Conservation (phyloP, 2,797 vertebrate genomes). For the Nyctibius grandis region DNA sequence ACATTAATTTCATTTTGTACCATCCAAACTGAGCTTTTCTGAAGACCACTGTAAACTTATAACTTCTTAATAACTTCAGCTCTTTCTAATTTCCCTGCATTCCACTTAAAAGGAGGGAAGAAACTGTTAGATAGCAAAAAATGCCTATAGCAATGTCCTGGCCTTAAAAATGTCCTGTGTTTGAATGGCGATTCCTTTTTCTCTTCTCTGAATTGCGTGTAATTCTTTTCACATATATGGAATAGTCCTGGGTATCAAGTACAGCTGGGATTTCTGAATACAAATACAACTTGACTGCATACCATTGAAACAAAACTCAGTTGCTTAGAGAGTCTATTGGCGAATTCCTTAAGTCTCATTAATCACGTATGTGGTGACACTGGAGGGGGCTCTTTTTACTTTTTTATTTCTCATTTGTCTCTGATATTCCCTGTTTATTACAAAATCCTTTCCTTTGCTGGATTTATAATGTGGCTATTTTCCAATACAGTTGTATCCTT, state of each 20-base stretch:
- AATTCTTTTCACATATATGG: conserved; percentile 58
- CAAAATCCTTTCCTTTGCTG: conserved; percentile 60
- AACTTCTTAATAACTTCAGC: background rate
- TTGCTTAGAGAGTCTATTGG: conserved; percentile 71
- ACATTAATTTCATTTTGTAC: background rate
- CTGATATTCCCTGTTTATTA: conserved; percentile 66
- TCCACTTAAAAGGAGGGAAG: background rate
- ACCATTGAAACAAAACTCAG: conserved; percentile 57
- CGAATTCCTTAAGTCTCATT: conserved; percentile 69
- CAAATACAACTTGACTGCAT: conserved; percentile 66
- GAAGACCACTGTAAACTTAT: background rate
- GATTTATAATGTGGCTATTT: conserved; percentile 53
- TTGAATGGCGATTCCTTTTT: background rate
- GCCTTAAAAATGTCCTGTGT: background rate
- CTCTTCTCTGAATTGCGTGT: background rate
- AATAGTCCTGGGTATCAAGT: conserved; percentile 39
- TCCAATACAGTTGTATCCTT: conserved; percentile 55
- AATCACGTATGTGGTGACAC: conserved; percentile 64
- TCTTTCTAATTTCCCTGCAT: background rate
- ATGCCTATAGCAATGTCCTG: background rate
- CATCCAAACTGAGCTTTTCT: background rate
- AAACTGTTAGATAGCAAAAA: background rate
- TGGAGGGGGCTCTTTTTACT: conserved; percentile 61
- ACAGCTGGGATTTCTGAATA: conserved; percentile 65
- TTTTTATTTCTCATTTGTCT: conserved; percentile 71